Conservation (phyloP, 2,888 invertebrate genomes). For the Osmoderma eremita region DNA sequence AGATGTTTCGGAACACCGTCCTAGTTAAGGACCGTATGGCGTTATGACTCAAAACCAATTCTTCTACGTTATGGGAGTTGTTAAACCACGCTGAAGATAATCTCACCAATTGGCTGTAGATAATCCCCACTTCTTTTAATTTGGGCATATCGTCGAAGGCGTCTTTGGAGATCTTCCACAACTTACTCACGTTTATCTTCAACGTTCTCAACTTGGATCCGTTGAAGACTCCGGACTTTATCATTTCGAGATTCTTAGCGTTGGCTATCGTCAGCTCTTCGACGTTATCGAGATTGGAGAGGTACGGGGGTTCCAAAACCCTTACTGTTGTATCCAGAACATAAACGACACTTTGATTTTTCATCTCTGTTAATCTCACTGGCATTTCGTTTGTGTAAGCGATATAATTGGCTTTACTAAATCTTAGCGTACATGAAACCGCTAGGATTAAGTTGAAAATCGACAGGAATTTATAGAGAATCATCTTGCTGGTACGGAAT, state of each 20-base stretch:
- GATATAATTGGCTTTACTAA: slow-evolving; percentile 6
- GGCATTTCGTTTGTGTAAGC: slow-evolving; percentile 19
- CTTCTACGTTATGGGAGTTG: slow-evolving; percentile 20
- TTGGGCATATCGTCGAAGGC: slow-evolving; percentile 25
- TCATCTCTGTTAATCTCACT: background rate
- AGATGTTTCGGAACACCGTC: slow-evolving; percentile 18
- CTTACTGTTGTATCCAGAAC: background rate
- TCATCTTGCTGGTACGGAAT: background rate
- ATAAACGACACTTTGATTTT: slow-evolving; percentile 9
- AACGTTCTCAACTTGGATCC: slow-evolving; percentile 4
- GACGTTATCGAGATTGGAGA: slow-evolving; percentile 10
- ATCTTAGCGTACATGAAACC: background rate
- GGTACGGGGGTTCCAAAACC: slow-evolving; percentile 7
- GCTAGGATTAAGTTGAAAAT: background rate
- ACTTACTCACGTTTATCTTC: slow-evolving; percentile 2
- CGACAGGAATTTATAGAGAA: background rate
- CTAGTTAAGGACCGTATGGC: slow-evolving; percentile 2
- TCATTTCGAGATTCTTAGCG: slow-evolving; percentile 5
- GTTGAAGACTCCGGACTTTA: slow-evolving; percentile 1
- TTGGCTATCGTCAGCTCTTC: slow-evolving; percentile 10
- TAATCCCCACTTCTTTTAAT: slow-evolving; percentile 11
- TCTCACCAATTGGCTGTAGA: background rate
- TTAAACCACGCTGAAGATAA: slow-evolving; percentile 17
- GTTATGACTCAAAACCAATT: slow-evolving; percentile 16
- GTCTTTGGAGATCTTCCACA: background rate